phyloP scores from a whole-genome alignment of 1,140 invertebrate genomes.

The Sycophaga agraensis region DNA sequence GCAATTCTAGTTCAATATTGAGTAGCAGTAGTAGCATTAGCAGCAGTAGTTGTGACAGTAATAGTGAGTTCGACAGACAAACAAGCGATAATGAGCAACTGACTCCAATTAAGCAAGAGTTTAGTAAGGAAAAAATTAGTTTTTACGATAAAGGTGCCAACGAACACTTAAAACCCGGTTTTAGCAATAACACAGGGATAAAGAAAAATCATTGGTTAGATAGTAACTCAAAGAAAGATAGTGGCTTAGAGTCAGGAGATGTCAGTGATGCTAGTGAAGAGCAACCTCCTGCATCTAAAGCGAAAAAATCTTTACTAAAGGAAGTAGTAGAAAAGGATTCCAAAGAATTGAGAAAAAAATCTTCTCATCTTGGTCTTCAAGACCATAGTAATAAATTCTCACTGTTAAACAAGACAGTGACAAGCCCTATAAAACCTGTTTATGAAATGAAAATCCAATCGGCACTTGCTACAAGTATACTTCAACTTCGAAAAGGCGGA shows the following conservation, averaged over 20 bases:
- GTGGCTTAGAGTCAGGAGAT: constrained; percentile 51
- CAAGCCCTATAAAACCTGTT: constrained; percentile 11
- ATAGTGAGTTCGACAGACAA: constrained; percentile 31
- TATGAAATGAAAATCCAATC: constrained; percentile 45
- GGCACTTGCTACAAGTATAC: constrained; percentile 40
- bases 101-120: constrained; percentile 21
- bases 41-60: constrained; percentile 26
- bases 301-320: not conserved
- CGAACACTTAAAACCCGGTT: constrained; percentile 14
- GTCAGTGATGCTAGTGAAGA: constrained; percentile 51
- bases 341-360: not conserved
- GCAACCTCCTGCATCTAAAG: not conserved
- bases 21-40: not conserved
- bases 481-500: constrained; percentile 36
- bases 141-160: constrained; percentile 3
- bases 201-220: constrained; percentile 31
- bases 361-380: not conserved
- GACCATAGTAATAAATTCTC: not conserved
- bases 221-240: constrained; percentile 50
- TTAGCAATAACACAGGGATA: not conserved
- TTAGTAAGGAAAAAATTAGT: not conserved
- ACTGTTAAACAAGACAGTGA: not conserved
- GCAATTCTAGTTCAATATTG: constrained; percentile 29
- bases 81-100: constrained; percentile 29
- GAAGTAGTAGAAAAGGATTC: not conserved